phyloP scores from a whole-genome alignment of 1,140 invertebrate species.

The Drosophila tani region DNA sequence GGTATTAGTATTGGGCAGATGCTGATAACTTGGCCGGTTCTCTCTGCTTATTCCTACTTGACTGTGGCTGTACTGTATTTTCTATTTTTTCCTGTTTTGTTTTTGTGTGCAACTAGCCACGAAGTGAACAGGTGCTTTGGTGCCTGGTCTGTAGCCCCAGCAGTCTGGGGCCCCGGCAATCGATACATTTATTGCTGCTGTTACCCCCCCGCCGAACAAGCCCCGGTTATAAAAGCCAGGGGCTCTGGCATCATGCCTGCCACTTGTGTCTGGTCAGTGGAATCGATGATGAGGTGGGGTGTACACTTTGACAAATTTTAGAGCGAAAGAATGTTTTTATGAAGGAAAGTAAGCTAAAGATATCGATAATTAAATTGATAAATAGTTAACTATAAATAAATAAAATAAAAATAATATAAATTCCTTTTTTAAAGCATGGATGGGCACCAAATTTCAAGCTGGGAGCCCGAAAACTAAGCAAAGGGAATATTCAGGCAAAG shows the following conservation, averaged over 20 bases:
- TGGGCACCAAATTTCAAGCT: no score
- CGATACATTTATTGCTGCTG: conserved; percentile 65
- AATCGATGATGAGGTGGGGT: conserved; percentile 9
- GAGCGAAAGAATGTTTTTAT: no score
- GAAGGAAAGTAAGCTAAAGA: background rate
- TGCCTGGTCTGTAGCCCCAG: conserved; percentile 26
- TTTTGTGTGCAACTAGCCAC: conserved; percentile 34
- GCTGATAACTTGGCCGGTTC: conserved; percentile 75
- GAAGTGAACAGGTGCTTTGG: conserved; percentile 59
- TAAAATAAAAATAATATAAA: no score
- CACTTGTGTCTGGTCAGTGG: conserved; percentile 38
- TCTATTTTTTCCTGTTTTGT: conserved; percentile 29
- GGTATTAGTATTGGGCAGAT: conserved; percentile 63
- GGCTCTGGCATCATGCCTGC: conserved; percentile 56
- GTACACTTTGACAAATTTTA: background rate
- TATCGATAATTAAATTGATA: no score
- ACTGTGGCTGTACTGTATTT: conserved; percentile 13
- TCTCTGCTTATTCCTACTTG: conserved; percentile 15
- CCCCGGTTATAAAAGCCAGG: conserved; percentile 6
- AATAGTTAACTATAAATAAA: background rate
- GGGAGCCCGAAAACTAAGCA: no score
- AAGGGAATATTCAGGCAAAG: no score
- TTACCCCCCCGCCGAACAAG: conserved; percentile 1
- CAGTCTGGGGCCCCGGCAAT: conserved; percentile 48
- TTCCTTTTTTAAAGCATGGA: no score